Evolutionary conservation across 2,113 vertebrate species (phyloP).

Genomic region (Burhinus bistriatus): DNA sequence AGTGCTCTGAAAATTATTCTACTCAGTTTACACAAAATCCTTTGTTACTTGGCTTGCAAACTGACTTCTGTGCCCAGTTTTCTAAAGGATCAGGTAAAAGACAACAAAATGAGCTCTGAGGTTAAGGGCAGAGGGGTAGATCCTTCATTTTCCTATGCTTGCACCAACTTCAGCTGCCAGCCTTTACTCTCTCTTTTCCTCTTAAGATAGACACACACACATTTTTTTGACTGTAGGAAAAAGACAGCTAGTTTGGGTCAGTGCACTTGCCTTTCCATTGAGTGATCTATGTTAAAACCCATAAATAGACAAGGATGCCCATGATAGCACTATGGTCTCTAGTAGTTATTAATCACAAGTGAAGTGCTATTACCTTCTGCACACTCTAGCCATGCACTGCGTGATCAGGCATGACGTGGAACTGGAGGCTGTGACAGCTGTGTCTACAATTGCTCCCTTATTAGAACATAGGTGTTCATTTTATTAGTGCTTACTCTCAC

Average conservation of each 20-base stretch:
- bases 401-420: background rate
- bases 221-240: background rate
- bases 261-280: background rate
- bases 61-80: background rate
- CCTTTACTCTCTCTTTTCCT: background rate
- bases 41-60: background rate
- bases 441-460: background rate
- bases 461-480: background rate
- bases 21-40: background rate
- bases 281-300: background rate
- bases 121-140: background rate
- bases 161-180: background rate
- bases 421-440: background rate
- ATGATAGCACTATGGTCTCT: background rate
- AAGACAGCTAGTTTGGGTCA: background rate
- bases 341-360: background rate
- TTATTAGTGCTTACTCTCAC: background rate
- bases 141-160: background rate
- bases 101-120: background rate
- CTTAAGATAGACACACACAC: background rate
- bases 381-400: background rate
- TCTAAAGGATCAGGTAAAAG: background rate
- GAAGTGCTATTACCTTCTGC: background rate
- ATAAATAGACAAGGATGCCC: background rate
- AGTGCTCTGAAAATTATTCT: background rate